Percentiles rank a stretch among this genome's conserved stretches.
Evolutionary conservation across 2,888 invertebrate genomes (phyloP).

Genomic region (Tiphia femorata): DNA sequence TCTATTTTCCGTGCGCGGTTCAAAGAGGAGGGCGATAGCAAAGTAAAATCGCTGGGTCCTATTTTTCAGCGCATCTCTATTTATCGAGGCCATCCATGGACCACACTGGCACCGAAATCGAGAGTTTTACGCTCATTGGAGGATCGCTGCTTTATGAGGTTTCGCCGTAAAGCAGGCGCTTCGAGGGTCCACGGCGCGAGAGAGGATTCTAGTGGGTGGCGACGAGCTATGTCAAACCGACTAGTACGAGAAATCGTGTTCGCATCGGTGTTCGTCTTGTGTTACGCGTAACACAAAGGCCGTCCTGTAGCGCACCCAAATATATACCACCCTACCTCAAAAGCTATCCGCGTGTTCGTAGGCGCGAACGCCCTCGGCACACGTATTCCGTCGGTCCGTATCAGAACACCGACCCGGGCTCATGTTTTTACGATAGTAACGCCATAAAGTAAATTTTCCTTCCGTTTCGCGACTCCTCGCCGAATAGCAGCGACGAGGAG

Average conservation of each 20-base stretch:
- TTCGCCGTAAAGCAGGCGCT: conserved; percentile 43
- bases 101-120: conserved; percentile 27
- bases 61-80: conserved; percentile 29
- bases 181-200: not conserved
- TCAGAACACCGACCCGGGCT: conserved; percentile 24
- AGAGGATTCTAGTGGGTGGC: too few species aligned
- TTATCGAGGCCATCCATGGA: conserved; percentile 28
- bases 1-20: too few species aligned
- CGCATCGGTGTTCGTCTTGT: too few species aligned
- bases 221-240: too few species aligned
- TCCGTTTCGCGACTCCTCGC: conserved; percentile 4
- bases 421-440: conserved; percentile 18
- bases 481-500: not conserved
- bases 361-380: too few species aligned
- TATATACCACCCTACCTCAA: too few species aligned
- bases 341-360: too few species aligned
- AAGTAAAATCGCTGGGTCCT: not conserved
- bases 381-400: conserved; percentile 14
- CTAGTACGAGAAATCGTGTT: too few species aligned
- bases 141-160: conserved; percentile 45
- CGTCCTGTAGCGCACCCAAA: too few species aligned
- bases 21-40: not conserved
- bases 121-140: conserved; percentile 49
- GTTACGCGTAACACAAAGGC: too few species aligned
- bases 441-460: conserved; percentile 33